Evolutionary conservation across 2,113 vertebrate species (phyloP), one percentile per base, ranked within the genome.

Genomic region (Pterocles orientalis): DNA sequence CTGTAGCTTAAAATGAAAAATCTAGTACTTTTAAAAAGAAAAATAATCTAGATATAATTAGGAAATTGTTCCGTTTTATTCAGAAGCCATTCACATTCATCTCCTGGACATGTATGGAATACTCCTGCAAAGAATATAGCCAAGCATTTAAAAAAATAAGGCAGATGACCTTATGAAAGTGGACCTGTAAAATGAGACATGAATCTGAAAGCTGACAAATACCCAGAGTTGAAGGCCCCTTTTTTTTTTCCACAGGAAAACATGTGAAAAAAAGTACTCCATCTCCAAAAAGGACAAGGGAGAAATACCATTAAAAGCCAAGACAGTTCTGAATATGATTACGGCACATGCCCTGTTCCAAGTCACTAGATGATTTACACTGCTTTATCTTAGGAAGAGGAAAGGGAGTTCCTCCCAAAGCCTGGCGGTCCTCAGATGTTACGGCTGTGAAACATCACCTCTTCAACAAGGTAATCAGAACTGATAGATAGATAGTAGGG

Each of bases 371-470:
- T 31, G 7, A 68, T 85, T 82, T 85, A 77, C 41, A 28, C 9
- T 66, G 41, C 33, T 85, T 85, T 85, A 77, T 53, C 47, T 2
- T 3, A 48, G 19, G 10, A 65, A 23, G 29, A 85, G 17, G 20
- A 93, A 47, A 80, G 5, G 26, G 36, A 62, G 31, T 60, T 73
- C 7, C 57, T 85, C 36, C 18, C 18, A 69, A 53, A 57, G 36
- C 11, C n/a, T 5, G 0, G 18, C 26, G 36, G 41, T 62, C 29
- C 31, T 73, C 73, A 57, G 65, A 50, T 51, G 7, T 51, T 60
- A 0, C 9, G 23, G 28, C 31, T 58, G 11, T 69, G n/a, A 78
- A 68, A 58, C 15, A 64, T 18, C 1, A 0, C 3, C 26, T 43
- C 19, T 68, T 58, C 58, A 72, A 62, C 81, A 25, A 10, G 18